A percentile compares a stretch with the other conserved stretches of the same genome.
phyloP scores from a whole-genome alignment of 2,888 invertebrate genomes.

The Lithophane ornitopus region DNA sequence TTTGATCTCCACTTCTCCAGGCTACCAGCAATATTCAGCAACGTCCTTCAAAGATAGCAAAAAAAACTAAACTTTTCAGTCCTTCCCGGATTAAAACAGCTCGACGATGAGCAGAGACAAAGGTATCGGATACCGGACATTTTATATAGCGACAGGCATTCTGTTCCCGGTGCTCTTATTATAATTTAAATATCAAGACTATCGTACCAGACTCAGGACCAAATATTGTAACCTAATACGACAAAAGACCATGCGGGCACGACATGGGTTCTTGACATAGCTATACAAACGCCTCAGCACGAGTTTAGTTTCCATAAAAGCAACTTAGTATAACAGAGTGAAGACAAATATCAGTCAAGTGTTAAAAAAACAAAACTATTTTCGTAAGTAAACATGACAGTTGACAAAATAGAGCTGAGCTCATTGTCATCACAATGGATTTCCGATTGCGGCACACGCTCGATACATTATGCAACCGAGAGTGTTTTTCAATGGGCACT shows the following conservation, averaged over 20 bases:
- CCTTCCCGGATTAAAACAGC: conserved; percentile 40
- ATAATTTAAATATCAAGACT: background rate
- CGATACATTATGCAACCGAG: conserved; percentile 67
- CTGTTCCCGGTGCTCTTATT: background rate
- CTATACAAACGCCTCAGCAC: conserved; percentile 7
- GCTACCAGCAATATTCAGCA: conserved; percentile 27
- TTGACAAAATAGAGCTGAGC: conserved; percentile 62
- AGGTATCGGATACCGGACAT: conserved; percentile 31
- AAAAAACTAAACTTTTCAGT: conserved; percentile 44
- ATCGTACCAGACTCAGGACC: background rate
- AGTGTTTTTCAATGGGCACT: conserved; percentile 67
- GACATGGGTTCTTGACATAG: background rate
- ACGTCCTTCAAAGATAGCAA: conserved; percentile 36
- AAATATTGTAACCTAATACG: background rate
- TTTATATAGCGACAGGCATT: conserved; percentile 29
- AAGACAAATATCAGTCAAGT: conserved; percentile 38
- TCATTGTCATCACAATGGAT: conserved; percentile 68
- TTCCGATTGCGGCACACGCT: conserved; percentile 66
- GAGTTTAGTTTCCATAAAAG: conserved; percentile 24
- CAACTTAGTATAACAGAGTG: conserved; percentile 31
- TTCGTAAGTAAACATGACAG: conserved; percentile 59
- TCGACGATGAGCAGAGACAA: conserved; percentile 47
- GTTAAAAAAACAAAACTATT: conserved; percentile 52
- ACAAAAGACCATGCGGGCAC: background rate
- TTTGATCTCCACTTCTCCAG: background rate